phyloP scores from a whole-genome alignment of 2,888 invertebrate genomes.

The Zaprionus bogoriensis region DNA sequence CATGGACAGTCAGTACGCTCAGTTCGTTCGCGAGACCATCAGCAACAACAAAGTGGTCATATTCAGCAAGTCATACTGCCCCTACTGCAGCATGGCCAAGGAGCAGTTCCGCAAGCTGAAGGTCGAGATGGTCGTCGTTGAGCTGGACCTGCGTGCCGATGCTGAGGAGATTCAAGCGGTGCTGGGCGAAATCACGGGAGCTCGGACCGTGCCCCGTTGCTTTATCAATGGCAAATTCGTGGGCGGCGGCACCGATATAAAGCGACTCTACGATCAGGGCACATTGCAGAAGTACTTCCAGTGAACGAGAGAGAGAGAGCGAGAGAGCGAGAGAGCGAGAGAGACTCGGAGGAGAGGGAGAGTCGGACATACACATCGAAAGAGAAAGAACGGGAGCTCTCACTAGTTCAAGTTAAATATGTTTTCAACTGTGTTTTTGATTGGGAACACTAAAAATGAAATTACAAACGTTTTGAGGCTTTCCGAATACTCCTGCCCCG shows the following conservation, averaged over 20 bases:
- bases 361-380: too few relatives aligned
- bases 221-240: conserved; percentile 95
- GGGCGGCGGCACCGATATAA: conserved; percentile 96
- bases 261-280: conserved; percentile 88
- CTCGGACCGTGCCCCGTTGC: conserved; percentile 94
- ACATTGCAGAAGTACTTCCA: conserved; percentile 86
- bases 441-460: conserved; percentile 8
- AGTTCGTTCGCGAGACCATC: conserved; percentile 86
- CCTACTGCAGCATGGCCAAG: conserved; percentile 95
- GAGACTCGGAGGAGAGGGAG: not conserved
- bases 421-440: conserved; percentile 19
- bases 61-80: conserved; percentile 95
- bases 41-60: conserved; percentile 91
- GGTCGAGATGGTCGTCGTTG: conserved; percentile 88
- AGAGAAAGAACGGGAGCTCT: too few relatives aligned
- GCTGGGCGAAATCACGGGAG: conserved; percentile 91
- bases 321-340: not conserved
- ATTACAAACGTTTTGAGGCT: not conserved
- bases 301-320: conserved; percentile 9
- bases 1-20: conserved; percentile 75
- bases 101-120: conserved; percentile 90
- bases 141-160: conserved; percentile 91
- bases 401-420: not conserved
- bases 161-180: conserved; percentile 91
- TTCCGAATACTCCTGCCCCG: not conserved